These are phyloP conservation scores for Syngnathus rostellatus DNA, from an alignment of 2,797 vertebrate genomes.

Conservation along the genomic window DNA sequence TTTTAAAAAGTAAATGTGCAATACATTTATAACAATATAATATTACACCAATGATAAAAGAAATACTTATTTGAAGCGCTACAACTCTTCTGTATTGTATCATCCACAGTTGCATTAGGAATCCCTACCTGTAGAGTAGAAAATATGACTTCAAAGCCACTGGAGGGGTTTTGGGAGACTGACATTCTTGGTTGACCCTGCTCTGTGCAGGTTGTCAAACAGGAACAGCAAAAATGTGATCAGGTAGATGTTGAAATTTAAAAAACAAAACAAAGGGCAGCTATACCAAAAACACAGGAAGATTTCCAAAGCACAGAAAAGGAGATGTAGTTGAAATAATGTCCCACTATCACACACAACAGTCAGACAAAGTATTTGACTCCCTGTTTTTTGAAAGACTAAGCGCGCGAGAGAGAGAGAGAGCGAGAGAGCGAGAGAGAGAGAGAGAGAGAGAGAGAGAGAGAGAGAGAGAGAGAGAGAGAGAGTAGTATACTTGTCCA, in stretches of 20 bases:
- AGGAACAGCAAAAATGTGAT: slow-evolving; percentile 4
- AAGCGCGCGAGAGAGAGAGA: slow-evolving; percentile 2
- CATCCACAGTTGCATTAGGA: neutral
- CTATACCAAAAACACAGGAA: neutral
- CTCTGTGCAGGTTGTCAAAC: slow-evolving; percentile 12
- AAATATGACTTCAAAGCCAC: slow-evolving; percentile 81
- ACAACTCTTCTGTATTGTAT: neutral
- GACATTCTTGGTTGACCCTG: slow-evolving; percentile 66
- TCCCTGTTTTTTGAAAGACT: slow-evolving; percentile 6
- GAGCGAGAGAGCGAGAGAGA: slow-evolving; percentile 6
- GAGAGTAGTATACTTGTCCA: neutral
- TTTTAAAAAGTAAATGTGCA: too few species aligned
- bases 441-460: slow-evolving; percentile 8
- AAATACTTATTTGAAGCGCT: neutral
- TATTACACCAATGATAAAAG: neutral
- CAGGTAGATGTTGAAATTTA: neutral
- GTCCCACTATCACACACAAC: slow-evolving; percentile 3
- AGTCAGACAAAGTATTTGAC: slow-evolving; percentile 22
- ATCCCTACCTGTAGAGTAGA: slow-evolving; percentile 82
- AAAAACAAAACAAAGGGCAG: neutral
- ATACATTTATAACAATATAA: neutral
- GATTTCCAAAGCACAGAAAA: neutral
- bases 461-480: slow-evolving; percentile 8
- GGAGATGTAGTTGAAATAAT: slow-evolving; percentile 6
- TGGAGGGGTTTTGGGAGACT: slow-evolving; percentile 64